These are phyloP conservation scores for Holocentrus rufus DNA, from an alignment of 2,797 vertebrate genomes.

Conservation along the genomic window DNA sequence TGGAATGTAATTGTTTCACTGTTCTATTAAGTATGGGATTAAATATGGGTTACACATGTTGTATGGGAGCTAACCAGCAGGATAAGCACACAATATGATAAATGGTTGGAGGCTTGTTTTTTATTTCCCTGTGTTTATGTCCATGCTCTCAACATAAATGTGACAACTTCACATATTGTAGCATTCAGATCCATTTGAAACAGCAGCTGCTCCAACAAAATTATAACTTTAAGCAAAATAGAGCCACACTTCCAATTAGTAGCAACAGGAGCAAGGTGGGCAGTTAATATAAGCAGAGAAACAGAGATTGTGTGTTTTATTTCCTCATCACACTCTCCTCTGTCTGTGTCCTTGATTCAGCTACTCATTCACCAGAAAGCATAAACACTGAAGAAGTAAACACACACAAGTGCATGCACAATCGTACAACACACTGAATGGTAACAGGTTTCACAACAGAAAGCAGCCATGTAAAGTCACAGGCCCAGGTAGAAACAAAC, in stretches of 20 bases:
- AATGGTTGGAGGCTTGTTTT: no score
- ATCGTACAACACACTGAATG: slow-evolving; percentile 33
- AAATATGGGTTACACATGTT: no score
- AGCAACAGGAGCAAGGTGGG: slow-evolving; percentile 2
- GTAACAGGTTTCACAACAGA: slow-evolving; percentile 38
- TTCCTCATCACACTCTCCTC: slow-evolving; percentile 36
- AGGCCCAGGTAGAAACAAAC: not conserved
- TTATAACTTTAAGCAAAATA: slow-evolving; percentile 22
- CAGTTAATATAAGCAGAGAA: slow-evolving; percentile 13
- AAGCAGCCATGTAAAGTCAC: not conserved
- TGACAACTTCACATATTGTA: no score
- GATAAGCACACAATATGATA: no score
- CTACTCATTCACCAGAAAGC: slow-evolving; percentile 57
- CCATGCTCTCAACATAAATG: no score
- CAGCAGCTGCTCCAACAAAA: no score
- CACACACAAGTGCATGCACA: not conserved
- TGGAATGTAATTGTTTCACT: not conserved
- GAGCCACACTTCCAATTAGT: not conserved
- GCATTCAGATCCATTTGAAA: no score
- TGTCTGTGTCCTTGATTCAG: slow-evolving; percentile 38
- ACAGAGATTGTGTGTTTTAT: no score
- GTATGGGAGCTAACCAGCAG: no score
- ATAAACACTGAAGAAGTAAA: not conserved
- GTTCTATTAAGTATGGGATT: no score
- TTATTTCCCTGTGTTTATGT: no score